Percentiles rank a stretch among this genome's conserved stretches.
Conservation (phyloP, 2,888 invertebrate genomes). For the Drymonia ruficornis region DNA sequence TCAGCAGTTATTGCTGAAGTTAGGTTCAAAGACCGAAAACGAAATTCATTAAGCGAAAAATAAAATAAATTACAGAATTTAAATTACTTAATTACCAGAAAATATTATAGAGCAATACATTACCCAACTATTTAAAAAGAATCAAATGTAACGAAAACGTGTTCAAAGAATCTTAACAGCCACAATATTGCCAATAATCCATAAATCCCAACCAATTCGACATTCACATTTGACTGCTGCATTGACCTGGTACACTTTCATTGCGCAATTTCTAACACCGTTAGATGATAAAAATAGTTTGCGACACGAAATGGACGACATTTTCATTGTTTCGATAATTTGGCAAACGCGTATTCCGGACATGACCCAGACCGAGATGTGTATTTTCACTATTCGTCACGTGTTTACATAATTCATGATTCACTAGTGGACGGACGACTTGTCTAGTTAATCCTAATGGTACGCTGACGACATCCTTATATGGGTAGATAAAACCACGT, state of each 20-base stretch:
- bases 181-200: too few species aligned
- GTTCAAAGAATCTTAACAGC: neutral
- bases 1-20: too few species aligned
- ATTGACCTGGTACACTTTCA: slow-evolving; percentile 24
- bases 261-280: slow-evolving; percentile 23
- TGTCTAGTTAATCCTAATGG: slow-evolving; percentile 1
- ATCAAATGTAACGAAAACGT: neutral
- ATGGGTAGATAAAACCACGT: neutral
- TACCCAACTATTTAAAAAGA: too few species aligned
- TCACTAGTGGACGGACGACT: slow-evolving; percentile 25
- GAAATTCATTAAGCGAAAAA: too few species aligned
- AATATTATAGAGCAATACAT: too few species aligned
- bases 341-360: slow-evolving; percentile 28
- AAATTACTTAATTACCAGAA: too few species aligned
- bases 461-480: neutral
- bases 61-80: too few species aligned
- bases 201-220: slow-evolving; percentile 14
- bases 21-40: too few species aligned
- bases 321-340: slow-evolving; percentile 24
- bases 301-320: slow-evolving; percentile 16
- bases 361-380: slow-evolving; percentile 35
- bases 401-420: slow-evolving; percentile 54
- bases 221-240: slow-evolving; percentile 20
- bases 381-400: slow-evolving; percentile 56
- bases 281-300: slow-evolving; percentile 11